Conservation (phyloP, 2,888 invertebrate species). For the Lissocephala sabroskyi region DNA sequence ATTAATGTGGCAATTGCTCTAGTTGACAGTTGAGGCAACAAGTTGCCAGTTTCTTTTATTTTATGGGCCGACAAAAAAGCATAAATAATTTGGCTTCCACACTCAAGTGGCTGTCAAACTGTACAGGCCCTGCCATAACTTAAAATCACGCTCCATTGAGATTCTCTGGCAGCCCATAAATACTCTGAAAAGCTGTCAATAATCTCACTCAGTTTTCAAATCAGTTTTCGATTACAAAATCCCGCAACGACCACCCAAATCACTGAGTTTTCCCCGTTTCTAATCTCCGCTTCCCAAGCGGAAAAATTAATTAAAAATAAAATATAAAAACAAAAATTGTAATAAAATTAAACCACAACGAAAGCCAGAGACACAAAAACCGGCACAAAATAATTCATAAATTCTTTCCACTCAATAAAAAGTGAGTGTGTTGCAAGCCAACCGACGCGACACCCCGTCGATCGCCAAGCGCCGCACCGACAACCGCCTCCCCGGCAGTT, state of each 20-base stretch:
- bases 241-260: conserved; percentile 16
- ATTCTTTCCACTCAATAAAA: conserved; percentile 65
- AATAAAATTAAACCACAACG: too few relatives aligned
- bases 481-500: conserved; percentile 44
- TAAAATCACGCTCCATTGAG: conserved; percentile 9
- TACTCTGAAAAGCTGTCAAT: conserved; percentile 6
- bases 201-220: conserved; percentile 8
- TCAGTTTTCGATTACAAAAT: conserved; percentile 37
- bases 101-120: too few relatives aligned
- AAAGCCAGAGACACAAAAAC: conserved; percentile 27
- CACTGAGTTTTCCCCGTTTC: too few relatives aligned
- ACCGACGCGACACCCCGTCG: conserved; percentile 39
- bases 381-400: conserved; percentile 53
- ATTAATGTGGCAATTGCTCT: conserved; percentile 41
- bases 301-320: conserved; percentile 31
- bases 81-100: too few relatives aligned
- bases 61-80: too few relatives aligned
- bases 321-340: conserved; percentile 24
- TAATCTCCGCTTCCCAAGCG: conserved; percentile 8
- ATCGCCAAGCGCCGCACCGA: conserved; percentile 47
- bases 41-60: too few relatives aligned
- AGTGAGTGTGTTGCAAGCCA: conserved; percentile 48
- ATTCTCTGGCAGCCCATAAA: conserved; percentile 1
- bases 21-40: conserved; percentile 33
- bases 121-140: too few relatives aligned